A percentile compares a stretch with the other conserved stretches of the same genome.
These are phyloP conservation scores for Sycophila sp. DNA, from an alignment of 1,140 invertebrate genomes.

Conservation along the genomic window DNA sequence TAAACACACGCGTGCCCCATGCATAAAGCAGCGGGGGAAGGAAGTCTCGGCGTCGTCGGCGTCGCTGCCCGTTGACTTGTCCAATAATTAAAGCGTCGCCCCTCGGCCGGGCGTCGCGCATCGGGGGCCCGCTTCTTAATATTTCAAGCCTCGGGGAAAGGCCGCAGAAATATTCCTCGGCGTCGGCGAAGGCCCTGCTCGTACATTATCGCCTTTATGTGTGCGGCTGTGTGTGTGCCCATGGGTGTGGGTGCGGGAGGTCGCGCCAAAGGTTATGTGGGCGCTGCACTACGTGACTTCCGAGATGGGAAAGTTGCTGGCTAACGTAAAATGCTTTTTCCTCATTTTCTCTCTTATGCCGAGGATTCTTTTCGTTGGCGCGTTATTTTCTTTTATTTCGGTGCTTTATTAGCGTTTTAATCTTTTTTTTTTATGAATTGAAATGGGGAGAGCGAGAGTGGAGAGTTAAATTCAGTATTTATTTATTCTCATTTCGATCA, in stretches of 20 bases:
- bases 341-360: background rate
- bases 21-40: background rate
- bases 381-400: background rate
- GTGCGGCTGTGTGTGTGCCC: background rate
- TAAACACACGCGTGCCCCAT: background rate
- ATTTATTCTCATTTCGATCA: too few relatives aligned
- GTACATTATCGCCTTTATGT: background rate
- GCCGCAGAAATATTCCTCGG: background rate
- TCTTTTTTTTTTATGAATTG: too few relatives aligned
- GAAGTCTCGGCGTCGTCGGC: background rate
- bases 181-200: background rate
- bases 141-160: background rate
- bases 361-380: background rate
- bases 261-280: background rate
- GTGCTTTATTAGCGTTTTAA: background rate
- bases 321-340: background rate
- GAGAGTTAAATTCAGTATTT: too few relatives aligned
- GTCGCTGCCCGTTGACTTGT: background rate
- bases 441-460: too few relatives aligned
- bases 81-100: slow-evolving; percentile 12
- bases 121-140: background rate
- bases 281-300: slow-evolving; percentile 4
- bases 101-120: background rate
- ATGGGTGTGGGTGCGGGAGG: background rate
- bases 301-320: background rate